Evolutionary conservation across 2,797 vertebrate species (phyloP).

Genomic region (Paramormyrops hopkinsi): DNA sequence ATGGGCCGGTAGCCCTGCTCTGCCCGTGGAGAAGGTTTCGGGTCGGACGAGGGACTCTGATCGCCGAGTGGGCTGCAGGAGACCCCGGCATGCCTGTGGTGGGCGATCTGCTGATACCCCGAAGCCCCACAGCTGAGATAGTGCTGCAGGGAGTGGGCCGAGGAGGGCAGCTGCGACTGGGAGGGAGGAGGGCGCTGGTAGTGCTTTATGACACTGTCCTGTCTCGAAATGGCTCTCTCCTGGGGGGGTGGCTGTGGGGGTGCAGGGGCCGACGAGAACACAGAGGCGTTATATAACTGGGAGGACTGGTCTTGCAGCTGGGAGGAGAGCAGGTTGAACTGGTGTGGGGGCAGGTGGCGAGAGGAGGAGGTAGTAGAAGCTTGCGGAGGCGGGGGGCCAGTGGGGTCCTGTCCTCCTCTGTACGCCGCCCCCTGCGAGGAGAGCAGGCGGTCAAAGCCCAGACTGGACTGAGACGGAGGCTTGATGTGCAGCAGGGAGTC

Average conservation of each 20-base stretch:
- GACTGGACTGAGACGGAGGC: constrained; percentile 75
- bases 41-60: constrained; percentile 73
- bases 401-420: constrained; percentile 73
- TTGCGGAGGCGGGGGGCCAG: constrained; percentile 54
- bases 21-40: constrained; percentile 58
- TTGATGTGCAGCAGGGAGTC: constrained; percentile 89
- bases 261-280: constrained; percentile 74
- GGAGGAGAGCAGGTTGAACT: constrained; percentile 85
- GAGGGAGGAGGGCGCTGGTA: constrained; percentile 82
- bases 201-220: constrained; percentile 92
- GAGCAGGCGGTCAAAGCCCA: constrained; percentile 84
- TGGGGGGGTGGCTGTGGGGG: constrained; percentile 70
- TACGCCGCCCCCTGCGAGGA: constrained; percentile 74
- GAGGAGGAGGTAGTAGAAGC: constrained; percentile 68
- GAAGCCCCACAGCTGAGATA: constrained; percentile 85
- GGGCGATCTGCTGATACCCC: constrained; percentile 79
- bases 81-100: constrained; percentile 74
- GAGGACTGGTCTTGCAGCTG: constrained; percentile 77
- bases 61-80: constrained; percentile 85
- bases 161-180: constrained; percentile 74
- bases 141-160: constrained; percentile 84
- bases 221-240: constrained; percentile 82
- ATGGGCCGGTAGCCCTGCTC: constrained; percentile 77
- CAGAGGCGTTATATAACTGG: constrained; percentile 82
- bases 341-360: constrained; percentile 76